Conservation (phyloP, 53 echinoderm and acorn worm genomes). For the Zoroaster sp. region DNA sequence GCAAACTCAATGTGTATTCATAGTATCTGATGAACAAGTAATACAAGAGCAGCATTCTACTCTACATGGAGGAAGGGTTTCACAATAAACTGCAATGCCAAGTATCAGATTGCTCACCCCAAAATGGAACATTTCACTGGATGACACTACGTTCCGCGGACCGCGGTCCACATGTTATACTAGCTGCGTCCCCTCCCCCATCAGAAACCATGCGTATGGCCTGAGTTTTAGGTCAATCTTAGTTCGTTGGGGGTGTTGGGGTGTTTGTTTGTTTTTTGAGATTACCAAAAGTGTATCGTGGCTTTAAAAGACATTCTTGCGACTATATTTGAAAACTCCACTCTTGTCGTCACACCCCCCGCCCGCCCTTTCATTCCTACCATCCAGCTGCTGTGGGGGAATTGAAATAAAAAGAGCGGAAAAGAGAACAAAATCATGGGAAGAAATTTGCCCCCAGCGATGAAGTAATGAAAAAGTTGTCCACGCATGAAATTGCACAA, state of each 20-base stretch:
- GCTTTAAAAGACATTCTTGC: neutral
- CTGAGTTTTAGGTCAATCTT: neutral
- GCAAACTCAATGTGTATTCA: too few relatives aligned
- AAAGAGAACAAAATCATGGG: neutral
- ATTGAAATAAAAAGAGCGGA: neutral
- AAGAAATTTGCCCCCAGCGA: constrained; percentile 10
- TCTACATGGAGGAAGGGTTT: too few relatives aligned
- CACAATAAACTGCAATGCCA: too few relatives aligned
- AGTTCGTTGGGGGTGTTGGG: too few relatives aligned
- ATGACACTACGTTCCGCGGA: too few relatives aligned
- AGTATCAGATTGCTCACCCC: too few relatives aligned
- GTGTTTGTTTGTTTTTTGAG: neutral
- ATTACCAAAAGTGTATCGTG: neutral
- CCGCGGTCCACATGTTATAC: neutral
- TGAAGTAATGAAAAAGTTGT: constrained; percentile 44
- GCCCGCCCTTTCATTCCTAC: neutral
- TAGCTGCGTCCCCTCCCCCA: neutral
- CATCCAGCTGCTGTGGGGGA: constrained; percentile 2
- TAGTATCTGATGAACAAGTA: too few relatives aligned
- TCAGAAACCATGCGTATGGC: neutral
- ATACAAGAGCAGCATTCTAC: too few relatives aligned
- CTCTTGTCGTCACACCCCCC: neutral
- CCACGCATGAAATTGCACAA: constrained; percentile 55
- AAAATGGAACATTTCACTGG: too few relatives aligned
- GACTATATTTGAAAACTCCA: neutral